These are phyloP conservation scores for Sclerodermus sp. DNA, from an alignment of 2,888 invertebrate genomes.

Conservation along the genomic window DNA sequence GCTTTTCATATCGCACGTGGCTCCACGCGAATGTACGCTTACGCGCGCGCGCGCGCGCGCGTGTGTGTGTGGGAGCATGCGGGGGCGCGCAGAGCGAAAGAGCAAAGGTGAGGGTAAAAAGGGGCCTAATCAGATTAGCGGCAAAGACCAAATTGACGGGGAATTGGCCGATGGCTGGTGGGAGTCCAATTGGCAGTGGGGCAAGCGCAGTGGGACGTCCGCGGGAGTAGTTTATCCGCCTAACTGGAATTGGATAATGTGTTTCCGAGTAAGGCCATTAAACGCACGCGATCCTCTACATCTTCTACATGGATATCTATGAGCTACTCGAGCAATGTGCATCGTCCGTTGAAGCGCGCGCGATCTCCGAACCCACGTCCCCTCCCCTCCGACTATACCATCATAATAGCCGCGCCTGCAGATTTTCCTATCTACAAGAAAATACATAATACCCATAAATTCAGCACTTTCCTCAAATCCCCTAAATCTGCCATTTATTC, in stretches of 20 bases:
- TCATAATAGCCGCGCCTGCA: too few species aligned
- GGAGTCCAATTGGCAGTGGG: neutral
- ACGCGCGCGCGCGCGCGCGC: neutral
- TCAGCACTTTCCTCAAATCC: too few species aligned
- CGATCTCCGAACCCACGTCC: too few species aligned
- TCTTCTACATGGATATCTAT: conserved; percentile 23
- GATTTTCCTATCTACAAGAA: too few species aligned
- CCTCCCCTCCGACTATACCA: too few species aligned
- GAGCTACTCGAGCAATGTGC: neutral
- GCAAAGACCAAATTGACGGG: conserved; percentile 1
- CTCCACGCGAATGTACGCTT: neutral
- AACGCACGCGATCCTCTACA: conserved; percentile 25
- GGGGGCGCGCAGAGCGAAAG: neutral
- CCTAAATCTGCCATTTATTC: too few species aligned
- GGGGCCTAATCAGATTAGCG: neutral
- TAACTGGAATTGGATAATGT: conserved; percentile 34
- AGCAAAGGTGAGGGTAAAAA: neutral
- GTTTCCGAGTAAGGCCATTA: conserved; percentile 27
- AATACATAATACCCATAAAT: too few species aligned
- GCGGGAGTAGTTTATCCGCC: conserved; percentile 24
- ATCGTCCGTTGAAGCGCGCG: too few species aligned
- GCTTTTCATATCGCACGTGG: neutral
- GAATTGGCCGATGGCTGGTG: neutral
- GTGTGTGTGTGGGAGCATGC: neutral
- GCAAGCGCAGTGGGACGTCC: neutral